A percentile compares a stretch with the other conserved stretches of the same genome.
Conservation (phyloP, 37 sponge, comb jelly and placozoan genomes). For the Halichondria panicea region DNA sequence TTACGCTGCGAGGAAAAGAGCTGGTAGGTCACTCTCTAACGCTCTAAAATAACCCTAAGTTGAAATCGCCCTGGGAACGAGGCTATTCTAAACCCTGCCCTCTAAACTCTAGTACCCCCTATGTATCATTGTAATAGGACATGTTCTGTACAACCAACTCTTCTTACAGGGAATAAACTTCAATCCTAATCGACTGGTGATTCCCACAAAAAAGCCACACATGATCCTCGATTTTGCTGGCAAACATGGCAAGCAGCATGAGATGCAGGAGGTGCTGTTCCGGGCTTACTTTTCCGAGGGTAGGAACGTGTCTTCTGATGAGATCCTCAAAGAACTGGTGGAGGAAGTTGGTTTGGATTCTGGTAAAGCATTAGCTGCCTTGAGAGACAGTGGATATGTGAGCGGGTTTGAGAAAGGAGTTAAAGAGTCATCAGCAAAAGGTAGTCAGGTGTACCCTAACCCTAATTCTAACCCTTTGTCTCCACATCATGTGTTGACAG, state of each 20-base stretch:
- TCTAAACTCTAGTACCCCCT: neutral
- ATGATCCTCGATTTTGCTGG: constrained; percentile 58
- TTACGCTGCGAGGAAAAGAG: constrained; percentile 18
- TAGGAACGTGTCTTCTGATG: constrained; percentile 30
- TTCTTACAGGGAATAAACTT: constrained; percentile 26
- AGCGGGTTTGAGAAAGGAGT: constrained; percentile 46
- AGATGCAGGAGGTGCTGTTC: constrained; percentile 58
- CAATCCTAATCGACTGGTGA: constrained; percentile 13
- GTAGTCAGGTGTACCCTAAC: no score
- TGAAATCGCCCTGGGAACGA: neutral
- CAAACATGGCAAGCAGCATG: constrained; percentile 60
- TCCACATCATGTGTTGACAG: neutral
- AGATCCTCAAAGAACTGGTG: constrained; percentile 25
- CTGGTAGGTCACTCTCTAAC: constrained; percentile 29
- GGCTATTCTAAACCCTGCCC: neutral
- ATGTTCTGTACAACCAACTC: no score
- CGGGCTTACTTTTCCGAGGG: constrained; percentile 58
- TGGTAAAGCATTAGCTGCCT: constrained; percentile 17
- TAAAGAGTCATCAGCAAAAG: constrained; percentile 33
- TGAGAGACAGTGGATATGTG: constrained; percentile 1
- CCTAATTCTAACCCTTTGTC: constrained; percentile 1
- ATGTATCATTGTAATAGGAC: constrained; percentile 1
- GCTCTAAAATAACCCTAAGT: neutral
- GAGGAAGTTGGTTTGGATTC: constrained; percentile 44
- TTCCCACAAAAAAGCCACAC: constrained; percentile 69